Evolutionary conservation across 2,113 vertebrate species (phyloP), one percentile per base, ranked within the genome.

Genomic region (Rhinichthys klamathensis): DNA sequence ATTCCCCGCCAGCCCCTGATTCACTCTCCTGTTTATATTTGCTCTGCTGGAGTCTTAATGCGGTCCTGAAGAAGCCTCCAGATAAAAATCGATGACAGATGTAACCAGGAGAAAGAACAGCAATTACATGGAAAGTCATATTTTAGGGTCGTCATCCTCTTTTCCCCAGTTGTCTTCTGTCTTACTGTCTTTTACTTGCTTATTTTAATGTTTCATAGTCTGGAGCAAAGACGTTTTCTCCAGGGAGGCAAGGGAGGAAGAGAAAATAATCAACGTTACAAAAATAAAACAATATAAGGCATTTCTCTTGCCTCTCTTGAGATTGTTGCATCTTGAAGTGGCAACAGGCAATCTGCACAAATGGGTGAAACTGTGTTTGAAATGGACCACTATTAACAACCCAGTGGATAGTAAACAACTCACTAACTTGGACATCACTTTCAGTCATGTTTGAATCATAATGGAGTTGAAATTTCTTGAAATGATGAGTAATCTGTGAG

Each of bases 21-120:
- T 79, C 73, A 56, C 78, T 84, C 75, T 85, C 82, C 46, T 85
- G 85, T 87, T 87, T 80, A 82, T 82, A 80, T 27, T 58, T 89
- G 54, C 78, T 86, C 75, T 87, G 80, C 67, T 72, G 77, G 77
- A 67, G 61, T 74, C 73, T 88, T 84, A 54, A 61, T 80, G 25
- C 63, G 60, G 72, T 70, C 21, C 73, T 51, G 79, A 21, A 30
- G 82, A 89, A 76, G 41, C 72, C 54, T 54, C 84, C 84, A 46
- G 77, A 63, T 58, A 69, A 69, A 63, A 84, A 87, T 72, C 35
- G 32, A 79, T 82, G 84, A 88, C 67, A 56, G 84, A 86, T 89
- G 88, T 88, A 61, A 86, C 81, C 86, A 86, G 73, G 44, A 84
- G 61, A 79, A 49, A 72, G 69, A 70, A 51, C 80, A 56, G 70